Conservation (phyloP, 1,140 invertebrate genomes). For the Heliconius melpomene region DNA sequence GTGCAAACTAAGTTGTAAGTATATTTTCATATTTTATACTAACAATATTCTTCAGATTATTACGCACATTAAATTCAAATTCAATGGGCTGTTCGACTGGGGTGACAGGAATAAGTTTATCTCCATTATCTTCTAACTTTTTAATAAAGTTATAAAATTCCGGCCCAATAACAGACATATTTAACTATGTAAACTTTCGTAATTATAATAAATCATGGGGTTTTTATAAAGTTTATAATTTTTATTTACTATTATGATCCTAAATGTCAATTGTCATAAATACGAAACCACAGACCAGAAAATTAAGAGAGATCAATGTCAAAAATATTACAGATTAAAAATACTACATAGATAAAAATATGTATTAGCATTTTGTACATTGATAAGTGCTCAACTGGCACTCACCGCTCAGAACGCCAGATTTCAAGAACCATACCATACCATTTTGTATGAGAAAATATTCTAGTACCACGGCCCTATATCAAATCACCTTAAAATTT, state of each 20-base stretch:
- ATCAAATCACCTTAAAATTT: too few relatives aligned
- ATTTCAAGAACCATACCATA: too few relatives aligned
- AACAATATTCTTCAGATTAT: not conserved
- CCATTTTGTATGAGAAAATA: too few relatives aligned
- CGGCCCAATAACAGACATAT: slow-evolving; percentile 64
- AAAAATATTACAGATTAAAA: not conserved
- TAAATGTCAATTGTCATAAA: not conserved
- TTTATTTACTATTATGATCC: slow-evolving; percentile 8
- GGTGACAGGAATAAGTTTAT: slow-evolving; percentile 58
- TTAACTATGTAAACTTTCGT: slow-evolving; percentile 11
- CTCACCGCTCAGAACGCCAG: too few relatives aligned
- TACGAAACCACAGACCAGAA: not conserved
- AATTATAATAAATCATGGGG: too few relatives aligned
- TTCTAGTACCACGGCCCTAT: too few relatives aligned
- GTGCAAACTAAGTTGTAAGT: not conserved
- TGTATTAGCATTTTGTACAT: too few relatives aligned
- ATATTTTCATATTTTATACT: not conserved
- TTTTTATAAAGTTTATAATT: not conserved
- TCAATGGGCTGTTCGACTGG: slow-evolving; percentile 58
- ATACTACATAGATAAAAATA: not conserved
- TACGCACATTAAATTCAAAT: slow-evolving; percentile 71
- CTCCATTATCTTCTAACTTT: slow-evolving; percentile 70
- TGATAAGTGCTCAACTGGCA: too few relatives aligned
- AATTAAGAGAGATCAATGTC: not conserved
- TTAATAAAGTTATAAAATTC: slow-evolving; percentile 70